Base-by-base conservation (phyloP, 2,888 invertebrate species). In the Drosophila macrospina region DNA sequence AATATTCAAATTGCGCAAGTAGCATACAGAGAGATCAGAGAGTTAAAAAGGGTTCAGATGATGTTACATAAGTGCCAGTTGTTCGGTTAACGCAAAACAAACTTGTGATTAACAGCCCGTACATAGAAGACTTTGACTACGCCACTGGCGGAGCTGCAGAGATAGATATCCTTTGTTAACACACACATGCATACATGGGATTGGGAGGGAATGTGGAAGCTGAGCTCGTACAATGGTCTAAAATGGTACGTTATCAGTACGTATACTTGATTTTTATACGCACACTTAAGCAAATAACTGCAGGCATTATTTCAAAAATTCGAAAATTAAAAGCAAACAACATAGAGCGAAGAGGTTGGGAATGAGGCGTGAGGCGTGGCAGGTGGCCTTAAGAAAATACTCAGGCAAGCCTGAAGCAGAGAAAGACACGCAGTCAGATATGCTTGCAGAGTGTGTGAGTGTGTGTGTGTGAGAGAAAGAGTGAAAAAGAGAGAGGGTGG, bases 181-280 rank as follows among this genome's bases (percentile, higher is more conserved):
- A 72, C 16, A 63, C 8, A 26, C 8, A 20, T 15, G 32, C 11
- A 62, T 5, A 37, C 7, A 57, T 59, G 30, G 30, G 36, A 52
- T 57, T 24, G 44, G 41, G 44, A 60, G 63, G 57, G 36, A 45
- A 54, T 50, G 45, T 45, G 36, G 48, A 37, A 65, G 41, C 42
- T 50, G 51, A 15, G 20, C 28, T 26, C 32, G 20, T 67, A 85
- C 69, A 82, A 73, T 73, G 76, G 69, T 32, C 70, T 66, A 72
- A 68, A 83, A 69, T 70, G 74, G 72, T 67, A 75, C 67, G 86
- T 74, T 81, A 81, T 84, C 86, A 78, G 84, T 86, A 81, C 85
- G 85, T 85, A 85, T 86, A 81, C 86, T 85, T 80, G 86, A 85
- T 85, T 85, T 85, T 86, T 85, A 85, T 86, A 85, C 85, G 87